A percentile compares a stretch with the other conserved stretches of the same genome.
Conservation (phyloP, 2,888 invertebrate species). For the Oligia fasciuncula region DNA sequence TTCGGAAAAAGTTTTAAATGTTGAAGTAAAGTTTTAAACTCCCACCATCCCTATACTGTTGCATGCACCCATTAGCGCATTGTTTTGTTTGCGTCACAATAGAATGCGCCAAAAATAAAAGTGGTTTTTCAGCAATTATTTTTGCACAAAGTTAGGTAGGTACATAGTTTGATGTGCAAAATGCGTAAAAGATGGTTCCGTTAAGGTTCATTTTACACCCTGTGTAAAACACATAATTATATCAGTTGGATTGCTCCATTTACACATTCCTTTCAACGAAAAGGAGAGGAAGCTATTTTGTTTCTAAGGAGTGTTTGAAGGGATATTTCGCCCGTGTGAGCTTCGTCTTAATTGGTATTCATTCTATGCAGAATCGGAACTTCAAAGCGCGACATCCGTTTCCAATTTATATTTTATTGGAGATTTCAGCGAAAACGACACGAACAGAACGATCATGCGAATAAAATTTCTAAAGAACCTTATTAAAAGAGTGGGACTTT, state of each 20-base stretch:
- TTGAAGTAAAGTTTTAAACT: too few species aligned
- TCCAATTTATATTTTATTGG: slow-evolving; percentile 20
- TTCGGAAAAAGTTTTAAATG: too few species aligned
- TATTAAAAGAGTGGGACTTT: too few species aligned
- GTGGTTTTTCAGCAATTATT: too few species aligned
- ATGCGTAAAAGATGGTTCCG: too few species aligned
- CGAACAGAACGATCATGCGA: not conserved
- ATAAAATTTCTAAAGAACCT: not conserved
- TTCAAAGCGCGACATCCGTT: slow-evolving; percentile 12
- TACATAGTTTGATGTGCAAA: too few species aligned
- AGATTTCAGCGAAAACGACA: slow-evolving; percentile 18
- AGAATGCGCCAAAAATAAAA: too few species aligned
- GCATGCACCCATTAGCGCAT: too few species aligned
- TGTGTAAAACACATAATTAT: not conserved
- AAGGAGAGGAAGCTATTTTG: not conserved
- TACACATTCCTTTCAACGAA: not conserved
- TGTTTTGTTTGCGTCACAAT: too few species aligned
- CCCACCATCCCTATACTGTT: too few species aligned
- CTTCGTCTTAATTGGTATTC: not conserved
- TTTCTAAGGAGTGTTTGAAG: not conserved
- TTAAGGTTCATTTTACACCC: too few species aligned
- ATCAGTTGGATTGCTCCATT: not conserved
- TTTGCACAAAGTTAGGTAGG: too few species aligned
- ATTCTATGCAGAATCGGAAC: slow-evolving; percentile 13
- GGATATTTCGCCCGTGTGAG: not conserved